Evolutionary conservation across 2,888 invertebrate genomes (phyloP).

Genomic region (Cheilosia pagana): DNA sequence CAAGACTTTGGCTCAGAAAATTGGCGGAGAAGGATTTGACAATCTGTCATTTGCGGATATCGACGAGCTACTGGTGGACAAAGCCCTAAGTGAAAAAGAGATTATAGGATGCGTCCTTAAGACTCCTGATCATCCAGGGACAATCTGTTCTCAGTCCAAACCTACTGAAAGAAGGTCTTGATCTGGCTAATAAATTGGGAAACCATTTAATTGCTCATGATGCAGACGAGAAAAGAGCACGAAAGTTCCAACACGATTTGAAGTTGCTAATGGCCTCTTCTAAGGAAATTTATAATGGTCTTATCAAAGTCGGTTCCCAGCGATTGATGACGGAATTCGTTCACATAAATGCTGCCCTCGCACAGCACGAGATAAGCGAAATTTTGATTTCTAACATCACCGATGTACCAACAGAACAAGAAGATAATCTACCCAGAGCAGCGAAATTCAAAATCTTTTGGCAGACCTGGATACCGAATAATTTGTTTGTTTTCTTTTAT

Average conservation of each 20-base stretch:
- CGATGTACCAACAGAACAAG: too few relatives aligned
- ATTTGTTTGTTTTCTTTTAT: neutral
- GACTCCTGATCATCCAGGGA: neutral
- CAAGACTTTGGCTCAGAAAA: conserved; percentile 73
- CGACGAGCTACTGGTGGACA: conserved; percentile 76
- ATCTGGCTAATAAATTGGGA: neutral
- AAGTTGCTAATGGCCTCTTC: conserved; percentile 1
- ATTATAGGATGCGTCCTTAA: conserved; percentile 69
- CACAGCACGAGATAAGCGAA: too few relatives aligned
- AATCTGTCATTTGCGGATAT: conserved; percentile 75
- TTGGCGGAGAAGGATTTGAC: conserved; percentile 77
- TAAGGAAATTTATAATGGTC: neutral
- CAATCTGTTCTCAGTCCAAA: neutral
- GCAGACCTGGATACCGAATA: neutral
- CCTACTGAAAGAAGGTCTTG: conserved; percentile 2
- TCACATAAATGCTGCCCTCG: too few relatives aligned
- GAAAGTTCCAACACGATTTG: neutral
- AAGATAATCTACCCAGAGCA: neutral
- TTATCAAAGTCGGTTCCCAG: too few relatives aligned
- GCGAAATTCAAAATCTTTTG: conserved; percentile 1
- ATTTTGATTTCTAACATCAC: too few relatives aligned
- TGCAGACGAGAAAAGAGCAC: neutral
- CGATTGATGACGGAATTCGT: too few relatives aligned
- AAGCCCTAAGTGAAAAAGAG: conserved; percentile 76
- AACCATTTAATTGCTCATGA: neutral